A percentile compares a stretch with the other conserved stretches of the same genome.
Evolutionary conservation across 2,113 vertebrate genomes (phyloP).

Genomic region (Chaetorhynchus papuensis): DNA sequence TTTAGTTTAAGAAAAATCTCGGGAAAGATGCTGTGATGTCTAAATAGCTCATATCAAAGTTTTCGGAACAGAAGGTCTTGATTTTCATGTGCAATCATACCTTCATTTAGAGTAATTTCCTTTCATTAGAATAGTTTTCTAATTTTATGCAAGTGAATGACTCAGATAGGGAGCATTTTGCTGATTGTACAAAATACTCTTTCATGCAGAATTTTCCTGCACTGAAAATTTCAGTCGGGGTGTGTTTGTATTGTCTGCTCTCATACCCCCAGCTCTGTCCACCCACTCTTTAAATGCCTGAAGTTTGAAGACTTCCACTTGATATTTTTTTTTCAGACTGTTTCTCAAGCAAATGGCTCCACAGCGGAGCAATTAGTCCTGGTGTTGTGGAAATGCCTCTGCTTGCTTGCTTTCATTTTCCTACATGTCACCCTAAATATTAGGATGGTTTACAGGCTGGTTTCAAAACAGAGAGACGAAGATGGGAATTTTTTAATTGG

Average conservation of each 20-base stretch:
- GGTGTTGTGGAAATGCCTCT: not conserved
- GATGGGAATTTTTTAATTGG: slow-evolving; percentile 21
- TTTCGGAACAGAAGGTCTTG: not conserved
- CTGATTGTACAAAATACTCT: not conserved
- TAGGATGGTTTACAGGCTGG: slow-evolving; percentile 29
- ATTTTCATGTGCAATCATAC: not conserved
- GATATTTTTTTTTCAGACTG: not conserved
- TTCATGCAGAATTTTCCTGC: not conserved
- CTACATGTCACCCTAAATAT: slow-evolving; percentile 26
- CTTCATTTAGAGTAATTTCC: not conserved
- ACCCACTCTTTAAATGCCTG: not conserved
- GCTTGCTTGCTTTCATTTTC: slow-evolving; percentile 4
- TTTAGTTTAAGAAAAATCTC: not conserved
- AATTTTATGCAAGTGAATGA: not conserved
- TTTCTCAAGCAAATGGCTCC: not conserved
- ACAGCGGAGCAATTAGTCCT: not conserved
- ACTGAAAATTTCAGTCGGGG: not conserved
- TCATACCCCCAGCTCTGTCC: not conserved
- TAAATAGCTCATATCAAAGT: not conserved
- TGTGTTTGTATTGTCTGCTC: not conserved
- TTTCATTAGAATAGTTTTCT: not conserved
- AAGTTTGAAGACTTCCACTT: not conserved
- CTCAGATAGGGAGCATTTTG: not conserved
- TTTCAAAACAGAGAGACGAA: slow-evolving; percentile 13
- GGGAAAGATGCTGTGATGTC: not conserved